A percentile compares a stretch with the other conserved stretches of the same genome.
phyloP scores from a whole-genome alignment of 2,888 invertebrate species.

The Diloba caeruleocephala region DNA sequence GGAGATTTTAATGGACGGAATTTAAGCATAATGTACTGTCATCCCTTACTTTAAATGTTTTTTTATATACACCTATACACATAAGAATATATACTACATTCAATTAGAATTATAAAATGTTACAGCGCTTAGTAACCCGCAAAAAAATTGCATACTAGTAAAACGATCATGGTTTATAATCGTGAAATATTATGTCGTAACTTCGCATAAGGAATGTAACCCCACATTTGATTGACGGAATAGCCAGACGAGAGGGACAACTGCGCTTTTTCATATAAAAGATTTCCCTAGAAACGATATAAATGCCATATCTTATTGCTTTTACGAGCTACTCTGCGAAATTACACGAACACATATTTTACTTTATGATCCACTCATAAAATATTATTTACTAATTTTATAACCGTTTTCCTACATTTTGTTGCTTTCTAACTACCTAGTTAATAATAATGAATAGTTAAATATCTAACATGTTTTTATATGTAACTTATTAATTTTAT shows the following conservation, averaged over 20 bases:
- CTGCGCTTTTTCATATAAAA: slow-evolving; percentile 54
- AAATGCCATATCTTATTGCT: slow-evolving; percentile 64
- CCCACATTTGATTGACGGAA: slow-evolving; percentile 49
- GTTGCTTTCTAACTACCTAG: not conserved
- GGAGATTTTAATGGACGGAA: slow-evolving; percentile 21
- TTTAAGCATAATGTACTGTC: not conserved
- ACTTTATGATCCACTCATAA: slow-evolving; percentile 49
- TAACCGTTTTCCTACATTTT: slow-evolving; percentile 3
- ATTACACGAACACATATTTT: slow-evolving; percentile 57
- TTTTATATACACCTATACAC: not conserved
- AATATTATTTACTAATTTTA: slow-evolving; percentile 44
- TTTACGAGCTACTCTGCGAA: slow-evolving; percentile 66
- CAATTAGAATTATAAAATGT: slow-evolving; percentile 13
- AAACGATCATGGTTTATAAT: slow-evolving; percentile 37
- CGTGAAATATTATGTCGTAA: slow-evolving; percentile 42
- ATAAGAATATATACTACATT: not conserved
- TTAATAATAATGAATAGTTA: too few species aligned
- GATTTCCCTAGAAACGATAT: slow-evolving; percentile 65
- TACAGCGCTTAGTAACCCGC: slow-evolving; percentile 12
- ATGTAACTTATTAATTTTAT: too few species aligned
- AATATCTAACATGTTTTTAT: too few species aligned
- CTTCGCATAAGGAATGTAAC: slow-evolving; percentile 32
- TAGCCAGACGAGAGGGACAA: slow-evolving; percentile 39
- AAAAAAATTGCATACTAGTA: slow-evolving; percentile 36
- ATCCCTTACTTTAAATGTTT: too few species aligned